Base-by-base conservation (phyloP, 1,140 invertebrate species). In the Holcopasites calliopsidis region DNA sequence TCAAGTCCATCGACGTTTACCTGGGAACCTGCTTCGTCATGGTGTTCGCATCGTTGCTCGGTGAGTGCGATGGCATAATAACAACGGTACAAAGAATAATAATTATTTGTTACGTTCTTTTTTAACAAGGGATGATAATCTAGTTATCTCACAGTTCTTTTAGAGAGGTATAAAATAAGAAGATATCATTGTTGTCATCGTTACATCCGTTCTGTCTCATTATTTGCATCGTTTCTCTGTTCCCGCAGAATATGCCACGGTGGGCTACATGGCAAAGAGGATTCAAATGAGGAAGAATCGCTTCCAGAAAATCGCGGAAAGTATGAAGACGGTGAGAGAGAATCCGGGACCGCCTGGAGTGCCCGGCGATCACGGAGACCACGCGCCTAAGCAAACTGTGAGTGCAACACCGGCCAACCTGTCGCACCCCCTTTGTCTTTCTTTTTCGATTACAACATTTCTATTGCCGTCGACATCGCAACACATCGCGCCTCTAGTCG, bases 1-100 rank as follows among this genome's bases (percentile, higher is more conserved):
- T 99, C 91, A 99, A 99, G 92, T 98, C 97, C 86, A 99, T 99
- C 92, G 98, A 99, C 93, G 97, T 99, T 79, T 99, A 98, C 93
- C 93, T 99, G 91, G 98, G 98, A 85, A 99, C 97, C 82, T 99
- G 97, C 94, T 99, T 98, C 96, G 97, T 98, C 89, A 98, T 98
- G 97, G 97, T 98, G 86, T 98, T 98, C 93, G 97, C 97, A 85
- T 98, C 97, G 92, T 93, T 98, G 88, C 93, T 98, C 92, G 96
- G 96, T 97, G 94, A 95, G 95, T 93, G 90, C 50, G 62, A 55
- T 77, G 79, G 71, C 82, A 33, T 61, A 74, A 16, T 18, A 54
- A 47, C 7, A 47, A 47, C 18, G 3, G 40, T 40, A 18, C 3
- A 13, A 42, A 1, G 13, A 8, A 18, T 3, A 1, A 10, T 54